Evolutionary conservation across 1,140 invertebrate genomes (phyloP).

Genomic region (Anastrepha obliqua): DNA sequence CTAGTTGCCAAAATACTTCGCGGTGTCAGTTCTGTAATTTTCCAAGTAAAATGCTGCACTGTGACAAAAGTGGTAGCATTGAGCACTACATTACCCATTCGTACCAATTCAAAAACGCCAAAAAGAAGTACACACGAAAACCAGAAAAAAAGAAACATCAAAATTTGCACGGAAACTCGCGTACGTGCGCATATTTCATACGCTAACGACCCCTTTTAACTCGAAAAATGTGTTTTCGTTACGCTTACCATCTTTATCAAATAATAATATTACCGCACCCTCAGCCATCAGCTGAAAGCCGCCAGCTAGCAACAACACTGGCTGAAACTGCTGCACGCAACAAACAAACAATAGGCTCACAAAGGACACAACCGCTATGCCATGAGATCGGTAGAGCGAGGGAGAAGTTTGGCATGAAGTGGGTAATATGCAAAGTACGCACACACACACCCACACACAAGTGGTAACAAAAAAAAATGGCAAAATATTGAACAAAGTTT

Average conservation of each 20-base stretch:
- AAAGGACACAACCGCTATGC: neutral
- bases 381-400: neutral
- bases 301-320: neutral
- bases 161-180: constrained; percentile 60
- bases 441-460: neutral
- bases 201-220: constrained; percentile 74
- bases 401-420: neutral
- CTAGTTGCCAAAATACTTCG: no score
- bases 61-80: neutral
- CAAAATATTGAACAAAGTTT: constrained; percentile 57
- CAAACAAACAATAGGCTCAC: constrained; percentile 29
- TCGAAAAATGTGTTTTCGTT: constrained; percentile 74
- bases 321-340: constrained; percentile 31
- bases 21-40: no score
- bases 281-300: neutral
- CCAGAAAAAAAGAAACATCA: constrained; percentile 48
- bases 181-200: constrained; percentile 74
- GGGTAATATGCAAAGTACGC: constrained; percentile 34
- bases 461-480: constrained; percentile 11
- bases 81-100: neutral
- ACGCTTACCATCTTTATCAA: constrained; percentile 74
- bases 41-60: neutral
- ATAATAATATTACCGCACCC: constrained; percentile 71
- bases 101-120: neutral
- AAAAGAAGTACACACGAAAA: neutral